phyloP scores from a whole-genome alignment of 2,113 vertebrate genomes.

The Ptilorrhoa leucosticta region DNA sequence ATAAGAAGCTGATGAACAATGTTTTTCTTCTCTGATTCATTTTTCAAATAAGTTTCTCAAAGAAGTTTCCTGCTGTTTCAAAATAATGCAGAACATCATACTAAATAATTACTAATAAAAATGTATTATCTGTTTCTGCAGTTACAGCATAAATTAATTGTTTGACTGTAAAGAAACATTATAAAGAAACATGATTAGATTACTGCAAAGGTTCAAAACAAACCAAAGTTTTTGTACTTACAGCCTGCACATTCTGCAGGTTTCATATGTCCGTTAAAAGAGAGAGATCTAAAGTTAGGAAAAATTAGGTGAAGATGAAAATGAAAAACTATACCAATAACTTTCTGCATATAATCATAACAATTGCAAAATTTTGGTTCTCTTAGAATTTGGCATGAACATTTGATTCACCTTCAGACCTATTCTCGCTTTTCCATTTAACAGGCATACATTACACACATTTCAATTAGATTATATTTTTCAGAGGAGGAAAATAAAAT shows the following conservation, averaged over 20 bases:
- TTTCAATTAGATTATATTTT: background rate
- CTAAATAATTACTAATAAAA: constrained; percentile 28
- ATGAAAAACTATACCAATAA: background rate
- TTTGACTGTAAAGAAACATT: background rate
- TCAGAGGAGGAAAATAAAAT: background rate
- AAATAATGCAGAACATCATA: background rate
- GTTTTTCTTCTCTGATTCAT: background rate
- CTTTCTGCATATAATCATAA: background rate
- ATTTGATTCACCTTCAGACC: background rate
- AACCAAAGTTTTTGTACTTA: background rate
- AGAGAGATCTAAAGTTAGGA: background rate
- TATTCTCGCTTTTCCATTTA: background rate
- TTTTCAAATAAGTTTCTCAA: constrained; percentile 16
- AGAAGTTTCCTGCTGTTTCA: background rate
- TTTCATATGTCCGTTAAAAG: background rate
- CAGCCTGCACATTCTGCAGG: background rate
- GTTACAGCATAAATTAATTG: background rate
- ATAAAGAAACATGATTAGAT: background rate
- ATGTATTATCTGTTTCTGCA: background rate
- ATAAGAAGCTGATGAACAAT: background rate
- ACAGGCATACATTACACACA: background rate
- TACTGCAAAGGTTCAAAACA: background rate
- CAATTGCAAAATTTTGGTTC: background rate
- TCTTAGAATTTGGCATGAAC: background rate
- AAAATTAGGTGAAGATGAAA: background rate